Percentiles rank a stretch among this genome's conserved stretches.
Evolutionary conservation across 2,888 invertebrate species (phyloP).

Genomic region (Apantesis nais): DNA sequence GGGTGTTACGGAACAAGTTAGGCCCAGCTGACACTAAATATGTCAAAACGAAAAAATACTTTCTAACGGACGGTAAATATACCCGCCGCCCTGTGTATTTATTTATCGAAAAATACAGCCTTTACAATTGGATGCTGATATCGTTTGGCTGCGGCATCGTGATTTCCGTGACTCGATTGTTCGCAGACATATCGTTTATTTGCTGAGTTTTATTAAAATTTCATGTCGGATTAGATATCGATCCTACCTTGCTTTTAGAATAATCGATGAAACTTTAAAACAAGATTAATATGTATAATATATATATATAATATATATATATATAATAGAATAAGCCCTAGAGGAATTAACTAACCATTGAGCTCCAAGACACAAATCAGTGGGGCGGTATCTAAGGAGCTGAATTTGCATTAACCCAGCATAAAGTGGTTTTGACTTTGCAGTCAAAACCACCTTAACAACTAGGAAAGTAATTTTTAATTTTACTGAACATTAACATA

Average conservation of each 20-base stretch:
- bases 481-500: neutral
- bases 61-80: conserved; percentile 5
- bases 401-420: neutral
- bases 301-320: too few relatives aligned
- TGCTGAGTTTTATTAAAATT: conserved; percentile 20
- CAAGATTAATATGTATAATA: neutral
- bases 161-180: conserved; percentile 30
- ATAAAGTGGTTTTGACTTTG: too few relatives aligned
- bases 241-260: neutral
- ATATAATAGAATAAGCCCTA: too few relatives aligned
- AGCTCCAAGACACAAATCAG: neutral
- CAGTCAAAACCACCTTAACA: too few relatives aligned
- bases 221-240: neutral
- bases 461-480: neutral
- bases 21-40: neutral
- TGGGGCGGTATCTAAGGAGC: too few relatives aligned
- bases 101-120: conserved; percentile 41
- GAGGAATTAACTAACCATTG: neutral
- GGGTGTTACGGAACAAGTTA: neutral
- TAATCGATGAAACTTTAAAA: neutral
- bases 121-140: conserved; percentile 46
- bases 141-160: conserved; percentile 26
- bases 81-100: conserved; percentile 30
- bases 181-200: conserved; percentile 24
- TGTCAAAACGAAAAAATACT: neutral